Evolutionary conservation across 2,888 invertebrate genomes (phyloP), one percentile per base, ranked within the genome.

Genomic region (Ichneumon xanthorius): DNA sequence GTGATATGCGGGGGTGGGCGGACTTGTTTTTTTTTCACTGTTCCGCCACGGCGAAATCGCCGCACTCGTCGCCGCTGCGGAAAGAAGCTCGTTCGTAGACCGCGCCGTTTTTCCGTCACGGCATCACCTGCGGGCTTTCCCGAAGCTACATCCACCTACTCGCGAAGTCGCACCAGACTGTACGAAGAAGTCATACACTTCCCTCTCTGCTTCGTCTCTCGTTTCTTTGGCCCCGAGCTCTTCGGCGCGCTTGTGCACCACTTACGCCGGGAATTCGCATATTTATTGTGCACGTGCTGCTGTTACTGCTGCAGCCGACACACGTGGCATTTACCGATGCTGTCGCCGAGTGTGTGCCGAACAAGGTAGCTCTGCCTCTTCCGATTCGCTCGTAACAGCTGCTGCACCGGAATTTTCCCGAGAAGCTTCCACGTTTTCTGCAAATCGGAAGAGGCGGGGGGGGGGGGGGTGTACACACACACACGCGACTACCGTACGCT

Each of bases 211-310:
- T 80, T 37, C 40, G 1, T 19, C 53, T 37, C 22, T 4, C 26
- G 19, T 11, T 72, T 53, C 48, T 45, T 67, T 53, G 53, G 22
- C 19, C 19, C 19, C 37, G 33, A 33, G 19, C 22, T 58, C 30
- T 61, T 61, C 73, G 58, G 19, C 14, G 22, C 26, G 48, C 50
- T 71, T 53, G 50, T 33, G 58, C 37, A 26, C 16, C 11, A 9
- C 45, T 53, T 45, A 22, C 70, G 75, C 55, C 37, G 71, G 65
- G 65, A 79, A 79, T 55, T 67, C 67, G 67, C 65, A 75, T 55
- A 68, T 75, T 79, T 71, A 65, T 79, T 68, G 81, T 48, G 70
- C 73, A 58, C 63, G 81, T 70, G 73, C 22, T n/a, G 19, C 48
- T 19, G 55, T 22, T 22, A 58, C 22, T 26, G 58, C 11, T 48